Percentiles rank a stretch among this genome's conserved stretches.
phyloP scores from a whole-genome alignment of 1,140 invertebrate genomes.

The Euura saliciscinereae region DNA sequence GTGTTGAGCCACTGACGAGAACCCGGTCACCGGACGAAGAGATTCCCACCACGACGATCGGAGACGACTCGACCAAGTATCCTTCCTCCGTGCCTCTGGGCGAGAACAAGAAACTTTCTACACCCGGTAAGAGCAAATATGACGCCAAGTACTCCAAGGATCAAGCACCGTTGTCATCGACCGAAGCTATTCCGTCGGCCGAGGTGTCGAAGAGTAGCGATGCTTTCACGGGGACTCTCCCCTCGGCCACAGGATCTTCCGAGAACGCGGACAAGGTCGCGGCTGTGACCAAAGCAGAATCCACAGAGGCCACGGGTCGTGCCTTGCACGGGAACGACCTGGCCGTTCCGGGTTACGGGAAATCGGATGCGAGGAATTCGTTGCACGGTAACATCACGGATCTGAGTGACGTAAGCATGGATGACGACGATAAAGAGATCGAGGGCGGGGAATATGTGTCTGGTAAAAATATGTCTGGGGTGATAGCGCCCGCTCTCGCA shows the following conservation, averaged over 20 bases:
- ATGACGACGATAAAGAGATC: slow-evolving; percentile 65
- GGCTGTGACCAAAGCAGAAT: no score
- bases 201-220: neutral
- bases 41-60: neutral
- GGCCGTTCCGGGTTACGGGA: slow-evolving; percentile 51
- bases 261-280: neutral
- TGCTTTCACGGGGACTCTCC: no score
- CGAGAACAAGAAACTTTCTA: neutral
- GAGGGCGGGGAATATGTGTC: slow-evolving; percentile 51
- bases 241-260: neutral
- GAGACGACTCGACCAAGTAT: neutral
- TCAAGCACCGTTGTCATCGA: neutral
- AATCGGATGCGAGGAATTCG: slow-evolving; percentile 47
- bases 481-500: slow-evolving; percentile 32
- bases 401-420: slow-evolving; percentile 73
- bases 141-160: neutral
- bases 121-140: neutral
- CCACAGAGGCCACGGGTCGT: neutral
- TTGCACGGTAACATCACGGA: slow-evolving; percentile 59
- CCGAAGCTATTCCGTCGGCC: no score
- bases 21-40: slow-evolving; percentile 19
- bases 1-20: slow-evolving; percentile 35
- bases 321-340: slow-evolving; percentile 15
- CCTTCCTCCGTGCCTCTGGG: no score
- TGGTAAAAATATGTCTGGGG: slow-evolving; percentile 38